Evolutionary conservation across 2,797 vertebrate genomes (phyloP), one percentile per base, ranked within the genome.

Genomic region (Halcyon smyrnensis): DNA sequence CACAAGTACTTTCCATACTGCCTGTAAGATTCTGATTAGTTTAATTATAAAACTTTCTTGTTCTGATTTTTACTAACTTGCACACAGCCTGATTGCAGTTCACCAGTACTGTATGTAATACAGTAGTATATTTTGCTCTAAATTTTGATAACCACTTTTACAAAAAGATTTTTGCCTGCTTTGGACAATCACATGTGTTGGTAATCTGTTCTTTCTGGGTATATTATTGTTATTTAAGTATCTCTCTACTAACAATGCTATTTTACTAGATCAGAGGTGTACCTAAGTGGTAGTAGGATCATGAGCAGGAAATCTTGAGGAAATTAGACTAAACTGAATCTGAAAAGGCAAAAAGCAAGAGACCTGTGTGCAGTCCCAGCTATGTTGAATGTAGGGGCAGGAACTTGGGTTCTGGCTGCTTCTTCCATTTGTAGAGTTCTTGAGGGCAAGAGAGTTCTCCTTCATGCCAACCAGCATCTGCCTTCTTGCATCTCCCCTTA

Each of bases 21-120:
- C 77, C 70, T 90, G 89, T 84, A 93, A 90, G 77, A 87, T 94
- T 95, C 79, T 95, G 88, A 96, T 96, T 96, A 96, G 74, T 93
- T 96, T 86, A 96, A 95, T 93, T 96, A 93, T 84, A 90, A 95
- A 93, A 76, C 62, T 85, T 90, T 90, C 90, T 90, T 69, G 16
- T 93, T 95, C 91, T 94, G 65, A 79, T 95, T 95, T 91, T 87
- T 73, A 82, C 87, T 79, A n/a, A 69, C 87, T 69, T 84, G 63
- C 63, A 63, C 46, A 10, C 0, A 15, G 56, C 70, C 87, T 95
- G 93, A 89, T 88, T 95, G 74, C 70, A 76, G 77, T 83, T 95
- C 76, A 74, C 83, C 67, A 50, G 25, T 67, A 82, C 54, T 53
- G 12, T 70, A 27, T 53, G 82, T 71, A 64, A 43, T 51, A 62